Base-by-base conservation (phyloP, 2,888 invertebrate genomes). In the Archips crataeganus region DNA sequence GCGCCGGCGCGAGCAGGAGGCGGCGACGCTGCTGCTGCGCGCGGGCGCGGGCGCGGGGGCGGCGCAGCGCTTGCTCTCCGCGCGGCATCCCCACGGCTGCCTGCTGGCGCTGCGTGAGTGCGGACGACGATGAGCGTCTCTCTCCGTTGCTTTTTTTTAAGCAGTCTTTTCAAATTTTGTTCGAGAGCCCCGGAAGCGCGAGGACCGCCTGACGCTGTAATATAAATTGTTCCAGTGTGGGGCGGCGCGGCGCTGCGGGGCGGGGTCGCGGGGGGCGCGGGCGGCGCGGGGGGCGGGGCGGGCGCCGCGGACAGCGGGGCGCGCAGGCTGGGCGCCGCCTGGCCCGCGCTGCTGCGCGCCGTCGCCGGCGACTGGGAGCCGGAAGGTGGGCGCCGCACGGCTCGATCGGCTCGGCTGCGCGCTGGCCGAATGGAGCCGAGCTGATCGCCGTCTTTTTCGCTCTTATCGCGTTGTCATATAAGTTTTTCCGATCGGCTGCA, bases 321-420 rank as follows among this genome's bases (percentile, higher is more conserved):
- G 65, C 39, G 70, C 57, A 49, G 60, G 78, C 81, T 82, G 75
- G 82, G 81, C 75, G 75, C 71, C 15, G 78, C 77, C 75, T 77
- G 84, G 82, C 82, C 82, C 71, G 68, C 80, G 74, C 78, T 85
- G 79, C 77, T 84, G 80, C 82, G 81, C 70, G 82, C 84, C 57
- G 76, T 76, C n/a, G n/a, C 36, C 51, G 71, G 71, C 9, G 74
- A 69, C 70, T 79, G 74, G 76, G 77, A 76, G 15, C 77, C 77
- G n/a, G 64, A 39, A 39, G 61, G 61, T 61, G 36, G 8, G 54
- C 47, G 9, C 11, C 47, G 10, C 47, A 23, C 23, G 23, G 23
- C 23, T 23, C 23, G 1, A 23, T 23, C 23, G 23, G 23, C 1
- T 23, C 23, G 23, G 23, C 23, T n/a, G n/a, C n/a, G n/a, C n/a